A percentile compares a stretch with the other conserved stretches of the same genome.
These are phyloP conservation scores for Onchidella celtica DNA, from an alignment of 2,888 invertebrate genomes.

Conservation along the genomic window DNA sequence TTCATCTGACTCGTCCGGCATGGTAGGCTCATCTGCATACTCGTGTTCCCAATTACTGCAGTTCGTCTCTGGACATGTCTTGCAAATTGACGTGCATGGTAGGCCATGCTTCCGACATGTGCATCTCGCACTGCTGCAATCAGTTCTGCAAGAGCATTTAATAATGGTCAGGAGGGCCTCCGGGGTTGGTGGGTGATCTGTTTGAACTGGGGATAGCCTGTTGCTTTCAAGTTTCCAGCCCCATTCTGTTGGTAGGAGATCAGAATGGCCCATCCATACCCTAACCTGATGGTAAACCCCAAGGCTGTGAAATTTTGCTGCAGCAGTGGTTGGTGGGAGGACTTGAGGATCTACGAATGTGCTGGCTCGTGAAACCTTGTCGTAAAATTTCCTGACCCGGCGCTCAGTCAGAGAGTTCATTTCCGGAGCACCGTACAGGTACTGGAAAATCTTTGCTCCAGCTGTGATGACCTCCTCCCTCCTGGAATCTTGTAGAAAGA, in stretches of 20 bases:
- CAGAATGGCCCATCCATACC: conserved; percentile 11
- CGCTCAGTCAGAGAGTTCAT: no score
- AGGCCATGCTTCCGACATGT: conserved; percentile 22
- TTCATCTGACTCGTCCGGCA: no score
- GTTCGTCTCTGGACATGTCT: no score
- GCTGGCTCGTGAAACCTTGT: not conserved
- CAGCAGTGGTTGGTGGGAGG: conserved; percentile 42
- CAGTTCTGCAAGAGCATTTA: not conserved
- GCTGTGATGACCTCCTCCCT: no score
- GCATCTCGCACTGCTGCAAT: not conserved
- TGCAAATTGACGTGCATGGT: conserved; percentile 25
- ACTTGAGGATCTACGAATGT: conserved; percentile 24
- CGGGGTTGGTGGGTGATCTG: not conserved
- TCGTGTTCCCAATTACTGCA: no score
- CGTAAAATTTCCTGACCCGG: conserved; percentile 37
- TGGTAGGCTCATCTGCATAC: no score
- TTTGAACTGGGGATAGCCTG: not conserved
- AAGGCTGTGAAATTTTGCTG: conserved; percentile 44
- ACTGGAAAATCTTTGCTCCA: no score
- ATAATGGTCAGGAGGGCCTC: not conserved
- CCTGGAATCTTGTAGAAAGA: no score
- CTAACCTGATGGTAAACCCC: conserved; percentile 48
- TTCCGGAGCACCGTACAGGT: no score
- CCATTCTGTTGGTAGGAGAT: not conserved
- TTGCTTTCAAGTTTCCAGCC: not conserved